A percentile compares a stretch with the other conserved stretches of the same genome.
phyloP scores from a whole-genome alignment of 2,888 invertebrate genomes.

The Choristoneura rosaceana region DNA sequence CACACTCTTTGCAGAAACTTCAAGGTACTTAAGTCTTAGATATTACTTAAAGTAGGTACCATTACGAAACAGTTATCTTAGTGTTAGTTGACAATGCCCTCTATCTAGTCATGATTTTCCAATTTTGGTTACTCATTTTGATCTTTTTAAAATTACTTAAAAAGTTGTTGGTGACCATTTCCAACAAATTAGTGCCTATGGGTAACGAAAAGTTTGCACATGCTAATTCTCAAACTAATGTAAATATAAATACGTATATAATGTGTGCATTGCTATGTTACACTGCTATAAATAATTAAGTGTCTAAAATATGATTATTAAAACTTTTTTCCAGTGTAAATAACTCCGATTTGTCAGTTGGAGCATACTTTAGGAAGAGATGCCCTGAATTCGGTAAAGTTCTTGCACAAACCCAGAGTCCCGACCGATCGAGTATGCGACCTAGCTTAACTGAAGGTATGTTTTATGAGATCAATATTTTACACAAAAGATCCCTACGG shows the following conservation, averaged over 20 bases:
- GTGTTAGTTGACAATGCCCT: too few species aligned
- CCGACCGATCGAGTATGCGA: constrained; percentile 59
- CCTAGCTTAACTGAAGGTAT: constrained; percentile 67
- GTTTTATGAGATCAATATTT: background rate
- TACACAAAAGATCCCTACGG: too few species aligned
- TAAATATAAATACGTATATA: too few species aligned
- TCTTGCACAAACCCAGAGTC: constrained; percentile 67
- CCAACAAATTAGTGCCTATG: too few species aligned
- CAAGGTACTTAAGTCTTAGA: constrained; percentile 38
- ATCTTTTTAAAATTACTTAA: too few species aligned
- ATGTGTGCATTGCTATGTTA: too few species aligned
- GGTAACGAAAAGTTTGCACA: too few species aligned
- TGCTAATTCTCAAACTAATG: too few species aligned
- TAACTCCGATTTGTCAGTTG: constrained; percentile 69
- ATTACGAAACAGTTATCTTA: too few species aligned
- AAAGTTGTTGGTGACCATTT: too few species aligned
- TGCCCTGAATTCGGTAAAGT: constrained; percentile 70
- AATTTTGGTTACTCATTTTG: too few species aligned
- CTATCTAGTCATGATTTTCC: too few species aligned
- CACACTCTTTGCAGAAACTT: constrained; percentile 59
- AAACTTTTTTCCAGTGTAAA: constrained; percentile 57
- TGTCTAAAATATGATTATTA: background rate
- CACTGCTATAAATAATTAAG: background rate
- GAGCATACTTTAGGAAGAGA: constrained; percentile 73
- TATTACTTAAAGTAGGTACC: background rate